Percentiles rank a stretch among this genome's conserved stretches.
These are phyloP conservation scores for Opisthocomus hoazin DNA, from an alignment of 2,113 vertebrate species.

Conservation along the genomic window DNA sequence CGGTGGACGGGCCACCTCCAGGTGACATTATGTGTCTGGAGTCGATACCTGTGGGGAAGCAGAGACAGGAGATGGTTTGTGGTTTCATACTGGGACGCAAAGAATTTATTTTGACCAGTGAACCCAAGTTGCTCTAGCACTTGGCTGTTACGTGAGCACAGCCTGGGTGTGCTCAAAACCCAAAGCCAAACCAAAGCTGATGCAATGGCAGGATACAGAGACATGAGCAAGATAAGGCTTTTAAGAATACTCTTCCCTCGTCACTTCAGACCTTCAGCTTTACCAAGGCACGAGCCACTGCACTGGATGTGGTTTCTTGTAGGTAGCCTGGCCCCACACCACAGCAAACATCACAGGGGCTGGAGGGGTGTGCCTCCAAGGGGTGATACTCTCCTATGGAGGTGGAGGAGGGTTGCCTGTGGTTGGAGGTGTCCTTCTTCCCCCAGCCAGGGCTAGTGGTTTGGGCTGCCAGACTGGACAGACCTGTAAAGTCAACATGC, in stretches of 20 bases:
- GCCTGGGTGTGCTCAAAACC: neutral
- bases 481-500: neutral
- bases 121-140: neutral
- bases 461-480: neutral
- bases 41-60: neutral
- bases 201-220: neutral
- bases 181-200: neutral
- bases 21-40: neutral
- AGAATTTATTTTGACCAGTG: neutral
- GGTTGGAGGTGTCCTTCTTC: neutral
- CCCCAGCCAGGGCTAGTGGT: neutral
- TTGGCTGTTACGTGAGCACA: neutral
- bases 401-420: neutral
- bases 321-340: neutral
- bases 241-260: neutral
- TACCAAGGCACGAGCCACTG: neutral
- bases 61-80: neutral
- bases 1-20: neutral
- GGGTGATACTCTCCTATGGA: neutral
- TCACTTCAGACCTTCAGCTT: neutral
- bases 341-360: neutral
- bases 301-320: neutral
- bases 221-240: neutral
- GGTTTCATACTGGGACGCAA: neutral
- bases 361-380: neutral